phyloP scores from a whole-genome alignment of 2,888 invertebrate genomes.

The Aspidapion aeneum region DNA sequence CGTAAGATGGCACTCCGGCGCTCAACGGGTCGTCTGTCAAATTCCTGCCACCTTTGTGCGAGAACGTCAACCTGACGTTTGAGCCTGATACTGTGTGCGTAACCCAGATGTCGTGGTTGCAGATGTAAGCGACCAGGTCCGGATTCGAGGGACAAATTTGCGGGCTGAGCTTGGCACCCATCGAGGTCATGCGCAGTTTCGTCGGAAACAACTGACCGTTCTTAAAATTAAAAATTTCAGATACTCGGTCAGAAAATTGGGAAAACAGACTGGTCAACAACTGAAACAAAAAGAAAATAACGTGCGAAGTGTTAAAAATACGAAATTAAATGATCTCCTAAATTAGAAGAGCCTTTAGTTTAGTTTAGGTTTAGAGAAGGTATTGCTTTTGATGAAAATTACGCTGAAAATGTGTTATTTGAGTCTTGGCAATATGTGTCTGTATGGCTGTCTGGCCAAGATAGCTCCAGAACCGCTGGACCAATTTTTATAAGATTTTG shows the following conservation, averaged over 20 bases:
- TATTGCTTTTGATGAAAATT: too few relatives aligned
- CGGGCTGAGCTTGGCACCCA: slow-evolving; percentile 72
- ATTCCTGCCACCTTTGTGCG: slow-evolving; percentile 61
- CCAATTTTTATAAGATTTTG: too few relatives aligned
- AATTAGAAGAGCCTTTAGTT: too few relatives aligned
- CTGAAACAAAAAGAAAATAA: neutral
- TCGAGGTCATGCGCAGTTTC: slow-evolving; percentile 60
- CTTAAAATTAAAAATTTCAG: slow-evolving; percentile 40
- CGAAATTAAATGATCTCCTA: too few relatives aligned
- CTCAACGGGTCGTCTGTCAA: slow-evolving; percentile 80
- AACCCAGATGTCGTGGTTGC: slow-evolving; percentile 89
- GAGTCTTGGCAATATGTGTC: too few relatives aligned
- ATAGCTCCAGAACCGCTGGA: too few relatives aligned
- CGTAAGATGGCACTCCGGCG: slow-evolving; percentile 96
- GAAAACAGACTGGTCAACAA: neutral
- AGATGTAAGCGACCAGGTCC: slow-evolving; percentile 85
- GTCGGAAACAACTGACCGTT: slow-evolving; percentile 64
- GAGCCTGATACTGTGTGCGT: slow-evolving; percentile 65
- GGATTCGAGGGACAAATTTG: slow-evolving; percentile 79
- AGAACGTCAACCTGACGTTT: slow-evolving; percentile 68
- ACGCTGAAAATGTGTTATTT: too few relatives aligned
- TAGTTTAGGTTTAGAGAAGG: too few relatives aligned
- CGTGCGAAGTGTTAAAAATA: neutral
- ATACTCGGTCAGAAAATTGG: neutral
- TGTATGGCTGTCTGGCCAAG: too few relatives aligned